Conservation (phyloP, 2,888 invertebrate species). For the Troilus luridus region DNA sequence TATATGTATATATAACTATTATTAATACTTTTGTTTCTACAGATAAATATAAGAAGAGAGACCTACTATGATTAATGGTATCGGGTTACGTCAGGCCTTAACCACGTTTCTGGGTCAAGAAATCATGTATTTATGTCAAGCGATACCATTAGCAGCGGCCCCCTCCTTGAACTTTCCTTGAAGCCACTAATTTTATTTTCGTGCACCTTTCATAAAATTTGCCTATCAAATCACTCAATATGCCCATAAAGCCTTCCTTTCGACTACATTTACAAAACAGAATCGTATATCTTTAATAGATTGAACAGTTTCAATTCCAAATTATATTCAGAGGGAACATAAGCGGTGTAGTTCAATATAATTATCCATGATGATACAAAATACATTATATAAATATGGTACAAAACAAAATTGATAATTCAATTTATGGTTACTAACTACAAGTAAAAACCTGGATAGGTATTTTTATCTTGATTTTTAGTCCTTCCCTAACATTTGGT, state of each 20-base stretch:
- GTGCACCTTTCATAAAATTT: not conserved
- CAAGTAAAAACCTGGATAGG: too few species aligned
- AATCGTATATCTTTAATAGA: not conserved
- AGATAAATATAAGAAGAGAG: not conserved
- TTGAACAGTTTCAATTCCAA: too few species aligned
- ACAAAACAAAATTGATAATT: too few species aligned
- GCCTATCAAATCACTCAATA: not conserved
- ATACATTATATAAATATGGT: too few species aligned
- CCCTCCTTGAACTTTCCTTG: not conserved
- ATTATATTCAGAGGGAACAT: too few species aligned
- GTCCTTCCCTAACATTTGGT: too few species aligned
- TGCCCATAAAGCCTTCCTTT: not conserved
- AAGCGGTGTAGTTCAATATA: too few species aligned
- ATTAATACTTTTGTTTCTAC: not conserved
- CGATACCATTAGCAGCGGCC: not conserved
- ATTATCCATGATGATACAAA: too few species aligned
- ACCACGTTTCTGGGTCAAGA: constrained; percentile 36
- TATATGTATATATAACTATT: too few species aligned
- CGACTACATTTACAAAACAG: not conserved
- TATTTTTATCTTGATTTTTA: too few species aligned
- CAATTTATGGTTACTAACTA: too few species aligned
- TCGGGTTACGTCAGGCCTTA: not conserved
- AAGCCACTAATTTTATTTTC: constrained; percentile 16
- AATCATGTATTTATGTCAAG: constrained; percentile 40
- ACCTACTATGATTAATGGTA: not conserved